Conservation (phyloP, 2,888 invertebrate genomes). For the Mycogona germanica region DNA sequence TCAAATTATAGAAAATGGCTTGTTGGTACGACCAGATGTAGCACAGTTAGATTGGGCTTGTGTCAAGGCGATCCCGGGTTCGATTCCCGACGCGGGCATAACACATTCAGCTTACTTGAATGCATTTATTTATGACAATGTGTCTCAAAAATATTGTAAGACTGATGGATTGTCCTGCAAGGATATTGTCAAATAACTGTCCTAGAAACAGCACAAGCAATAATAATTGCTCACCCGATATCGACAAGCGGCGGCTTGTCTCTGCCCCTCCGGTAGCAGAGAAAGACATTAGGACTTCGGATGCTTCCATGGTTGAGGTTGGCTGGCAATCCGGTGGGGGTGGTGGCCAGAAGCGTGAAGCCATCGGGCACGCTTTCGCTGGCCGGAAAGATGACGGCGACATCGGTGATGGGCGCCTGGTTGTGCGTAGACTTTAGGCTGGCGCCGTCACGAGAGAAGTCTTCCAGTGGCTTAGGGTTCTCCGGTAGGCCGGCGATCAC, state of each 20-base stretch:
- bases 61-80: too few species aligned
- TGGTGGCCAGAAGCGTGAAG: conserved; percentile 56
- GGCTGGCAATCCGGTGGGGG: conserved; percentile 75
- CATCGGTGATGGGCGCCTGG: conserved; percentile 90
- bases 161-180: not conserved
- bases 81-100: too few species aligned
- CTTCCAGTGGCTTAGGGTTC: conserved; percentile 55
- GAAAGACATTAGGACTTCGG: conserved; percentile 80
- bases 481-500: conserved; percentile 91
- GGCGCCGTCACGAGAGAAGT: conserved; percentile 56
- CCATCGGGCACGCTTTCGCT: conserved; percentile 76
- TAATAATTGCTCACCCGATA: conserved; percentile 53
- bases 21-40: too few species aligned
- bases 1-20: too few species aligned
- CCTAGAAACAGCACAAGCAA: not conserved
- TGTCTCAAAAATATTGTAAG: too few species aligned
- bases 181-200: not conserved
- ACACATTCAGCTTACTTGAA: too few species aligned
- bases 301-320: conserved; percentile 96
- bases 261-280: conserved; percentile 81
- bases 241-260: conserved; percentile 95
- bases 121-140: not conserved
- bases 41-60: too few species aligned
- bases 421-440: conserved; percentile 67
- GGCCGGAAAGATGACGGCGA: conserved; percentile 79